Conservation (phyloP, 2,797 vertebrate species). For the Tarsius wallacei region DNA sequence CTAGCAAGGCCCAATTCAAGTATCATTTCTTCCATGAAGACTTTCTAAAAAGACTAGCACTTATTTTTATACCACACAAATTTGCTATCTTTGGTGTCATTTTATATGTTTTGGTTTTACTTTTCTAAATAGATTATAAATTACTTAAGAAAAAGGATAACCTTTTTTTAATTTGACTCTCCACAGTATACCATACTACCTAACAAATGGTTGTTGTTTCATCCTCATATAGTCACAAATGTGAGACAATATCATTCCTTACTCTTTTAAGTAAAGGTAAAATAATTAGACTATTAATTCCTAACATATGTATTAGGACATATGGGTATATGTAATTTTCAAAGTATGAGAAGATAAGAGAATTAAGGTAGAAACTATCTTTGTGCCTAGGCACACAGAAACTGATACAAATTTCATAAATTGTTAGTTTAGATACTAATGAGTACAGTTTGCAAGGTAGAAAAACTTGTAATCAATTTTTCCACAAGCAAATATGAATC, state of each 20-base stretch:
- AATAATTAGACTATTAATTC: slow-evolving; percentile 25
- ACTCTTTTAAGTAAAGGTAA: neutral
- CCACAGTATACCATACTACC: neutral
- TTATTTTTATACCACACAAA: neutral
- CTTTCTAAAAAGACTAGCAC: neutral
- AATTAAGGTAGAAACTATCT: slow-evolving; percentile 45
- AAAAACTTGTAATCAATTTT: slow-evolving; percentile 73
- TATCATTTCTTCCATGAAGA: slow-evolving; percentile 42
- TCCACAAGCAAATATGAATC: slow-evolving; percentile 75
- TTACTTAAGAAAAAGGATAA: slow-evolving; percentile 46
- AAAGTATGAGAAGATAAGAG: slow-evolving; percentile 44
- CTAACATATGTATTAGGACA: neutral
- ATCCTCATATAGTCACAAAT: neutral
- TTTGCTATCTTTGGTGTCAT: slow-evolving; percentile 29
- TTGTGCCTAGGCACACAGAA: slow-evolving; percentile 59
- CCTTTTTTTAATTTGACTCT: slow-evolving; percentile 18
- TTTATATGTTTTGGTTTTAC: slow-evolving; percentile 30
- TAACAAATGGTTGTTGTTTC: neutral
- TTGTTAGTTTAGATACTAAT: slow-evolving; percentile 74
- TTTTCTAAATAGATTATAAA: slow-evolving; percentile 48
- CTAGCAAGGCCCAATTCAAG: neutral
- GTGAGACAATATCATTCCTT: neutral
- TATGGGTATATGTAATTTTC: neutral
- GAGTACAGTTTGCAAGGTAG: slow-evolving; percentile 62
- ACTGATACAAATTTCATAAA: slow-evolving; percentile 66